Conservation (phyloP, 92 coral and sea anemone species). For the Zoanthus solanderi region DNA sequence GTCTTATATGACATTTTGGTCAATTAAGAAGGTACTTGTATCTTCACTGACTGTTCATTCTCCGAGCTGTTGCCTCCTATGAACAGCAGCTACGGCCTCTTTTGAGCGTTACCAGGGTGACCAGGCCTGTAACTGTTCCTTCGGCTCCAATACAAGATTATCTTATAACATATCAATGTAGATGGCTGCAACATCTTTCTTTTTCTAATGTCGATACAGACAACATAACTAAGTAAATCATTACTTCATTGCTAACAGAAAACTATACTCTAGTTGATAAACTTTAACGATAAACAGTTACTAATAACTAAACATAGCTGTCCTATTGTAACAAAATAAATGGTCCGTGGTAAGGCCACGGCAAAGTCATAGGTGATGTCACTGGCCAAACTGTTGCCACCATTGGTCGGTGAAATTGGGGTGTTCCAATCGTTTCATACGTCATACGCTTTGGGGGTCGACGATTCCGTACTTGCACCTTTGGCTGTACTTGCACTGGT, state of each 20-base stretch:
- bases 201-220: too few relatives aligned
- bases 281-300: too few relatives aligned
- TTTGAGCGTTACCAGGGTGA: background rate
- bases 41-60: background rate
- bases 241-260: too few relatives aligned
- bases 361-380: slow-evolving; percentile 10
- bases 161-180: too few relatives aligned
- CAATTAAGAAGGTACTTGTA: background rate
- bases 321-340: slow-evolving; percentile 3
- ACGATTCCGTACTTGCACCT: slow-evolving; percentile 1
- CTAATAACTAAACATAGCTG: too few relatives aligned
- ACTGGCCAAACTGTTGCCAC: background rate
- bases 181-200: too few relatives aligned
- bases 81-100: background rate
- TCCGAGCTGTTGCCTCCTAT: background rate
- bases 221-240: too few relatives aligned
- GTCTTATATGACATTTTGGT: too few relatives aligned
- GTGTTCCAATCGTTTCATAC: slow-evolving; percentile 12
- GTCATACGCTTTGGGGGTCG: slow-evolving; percentile 26
- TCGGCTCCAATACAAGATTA: too few relatives aligned
- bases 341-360: slow-evolving; percentile 17
- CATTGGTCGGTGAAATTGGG: slow-evolving; percentile 6
- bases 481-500: background rate
- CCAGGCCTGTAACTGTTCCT: slow-evolving; percentile 24
- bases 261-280: too few relatives aligned